Percentiles rank a stretch among this genome's conserved stretches.
phyloP scores from a whole-genome alignment of 2,888 invertebrate genomes.

The Metopia argyrocephala region DNA sequence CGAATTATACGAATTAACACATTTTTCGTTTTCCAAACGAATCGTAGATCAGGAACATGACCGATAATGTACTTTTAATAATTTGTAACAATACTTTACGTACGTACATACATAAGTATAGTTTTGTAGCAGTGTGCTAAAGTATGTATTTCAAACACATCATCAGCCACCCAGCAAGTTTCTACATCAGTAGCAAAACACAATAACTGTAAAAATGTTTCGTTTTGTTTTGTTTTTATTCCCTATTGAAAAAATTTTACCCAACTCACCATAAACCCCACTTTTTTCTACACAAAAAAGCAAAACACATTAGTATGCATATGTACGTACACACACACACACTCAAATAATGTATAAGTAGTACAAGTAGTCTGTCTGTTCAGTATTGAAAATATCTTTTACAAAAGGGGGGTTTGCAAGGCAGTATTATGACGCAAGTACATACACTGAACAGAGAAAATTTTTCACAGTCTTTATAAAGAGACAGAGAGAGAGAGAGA shows the following conservation, averaged over 20 bases:
- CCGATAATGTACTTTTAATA: too few species aligned
- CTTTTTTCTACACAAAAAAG: conserved; percentile 19
- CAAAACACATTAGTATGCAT: background rate
- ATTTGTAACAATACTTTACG: too few species aligned
- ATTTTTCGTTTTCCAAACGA: too few species aligned
- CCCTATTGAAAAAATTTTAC: conserved; percentile 22
- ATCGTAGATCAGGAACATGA: too few species aligned
- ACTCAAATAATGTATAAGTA: conserved; percentile 24
- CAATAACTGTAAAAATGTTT: conserved; percentile 51
- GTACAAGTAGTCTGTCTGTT: conserved; percentile 53
- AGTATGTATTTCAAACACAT: too few species aligned
- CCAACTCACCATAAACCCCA: conserved; percentile 31
- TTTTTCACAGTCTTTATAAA: background rate
- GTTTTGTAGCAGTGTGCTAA: too few species aligned
- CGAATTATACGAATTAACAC: too few species aligned
- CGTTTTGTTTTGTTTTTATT: conserved; percentile 20
- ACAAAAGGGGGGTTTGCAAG: background rate
- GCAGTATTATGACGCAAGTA: conserved; percentile 5
- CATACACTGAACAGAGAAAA: conserved; percentile 38
- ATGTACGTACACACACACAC: background rate
- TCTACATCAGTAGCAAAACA: conserved; percentile 23
- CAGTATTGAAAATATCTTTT: background rate
- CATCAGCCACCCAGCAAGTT: conserved; percentile 26
- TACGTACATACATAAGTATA: too few species aligned
- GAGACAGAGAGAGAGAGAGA: background rate